Conservation (phyloP, 2,888 invertebrate species). For the Dermolepida albohirtum region DNA sequence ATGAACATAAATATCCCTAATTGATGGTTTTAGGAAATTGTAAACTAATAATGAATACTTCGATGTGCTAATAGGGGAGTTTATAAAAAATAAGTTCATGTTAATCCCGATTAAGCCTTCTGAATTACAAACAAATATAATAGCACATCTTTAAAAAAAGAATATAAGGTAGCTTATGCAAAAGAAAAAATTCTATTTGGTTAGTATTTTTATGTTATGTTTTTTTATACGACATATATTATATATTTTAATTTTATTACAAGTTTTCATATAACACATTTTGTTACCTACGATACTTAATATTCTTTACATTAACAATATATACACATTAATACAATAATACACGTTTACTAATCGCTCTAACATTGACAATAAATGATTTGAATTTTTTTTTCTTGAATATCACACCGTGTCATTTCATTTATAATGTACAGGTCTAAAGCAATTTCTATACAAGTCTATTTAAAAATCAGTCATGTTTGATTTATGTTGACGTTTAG, state of each 20-base stretch:
- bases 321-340: slow-evolving; percentile 30
- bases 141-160: too few species aligned
- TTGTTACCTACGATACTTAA: background rate
- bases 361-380: slow-evolving; percentile 31
- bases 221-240: background rate
- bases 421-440: slow-evolving; percentile 13
- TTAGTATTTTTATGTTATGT: too few species aligned
- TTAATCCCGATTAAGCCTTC: too few species aligned
- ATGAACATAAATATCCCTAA: too few species aligned
- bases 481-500: slow-evolving; percentile 25
- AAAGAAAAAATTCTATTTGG: too few species aligned
- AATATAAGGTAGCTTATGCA: too few species aligned
- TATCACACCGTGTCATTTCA: slow-evolving; percentile 39
- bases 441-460: slow-evolving; percentile 18
- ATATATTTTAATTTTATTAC: background rate
- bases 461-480: slow-evolving; percentile 39
- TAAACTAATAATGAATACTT: too few species aligned
- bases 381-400: slow-evolving; percentile 10
- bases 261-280: background rate
- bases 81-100: too few species aligned
- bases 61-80: too few species aligned
- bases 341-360: slow-evolving; percentile 1
- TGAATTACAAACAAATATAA: too few species aligned
- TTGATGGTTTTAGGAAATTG: too few species aligned
- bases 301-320: slow-evolving; percentile 6